Conservation (phyloP, 1,140 invertebrate species). For the Drosophila erecta region DNA sequence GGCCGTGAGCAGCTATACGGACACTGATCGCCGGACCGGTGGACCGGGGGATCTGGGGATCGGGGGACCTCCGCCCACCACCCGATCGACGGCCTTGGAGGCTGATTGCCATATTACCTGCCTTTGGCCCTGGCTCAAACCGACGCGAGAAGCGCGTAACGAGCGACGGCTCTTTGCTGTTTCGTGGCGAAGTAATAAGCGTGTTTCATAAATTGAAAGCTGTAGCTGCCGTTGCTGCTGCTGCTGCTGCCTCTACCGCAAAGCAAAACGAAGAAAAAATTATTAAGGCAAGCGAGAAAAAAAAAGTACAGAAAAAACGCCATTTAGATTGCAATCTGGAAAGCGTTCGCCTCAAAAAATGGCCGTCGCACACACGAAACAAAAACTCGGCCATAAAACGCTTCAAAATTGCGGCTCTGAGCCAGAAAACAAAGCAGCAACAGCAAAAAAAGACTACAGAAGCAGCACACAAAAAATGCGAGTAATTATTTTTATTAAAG, state of each 20-base stretch:
- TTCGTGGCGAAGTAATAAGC: slow-evolving; percentile 61
- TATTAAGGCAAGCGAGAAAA: slow-evolving; percentile 57
- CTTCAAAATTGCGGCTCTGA: slow-evolving; percentile 75
- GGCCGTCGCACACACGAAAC: slow-evolving; percentile 72
- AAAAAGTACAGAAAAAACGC: slow-evolving; percentile 52
- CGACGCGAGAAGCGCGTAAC: slow-evolving; percentile 54
- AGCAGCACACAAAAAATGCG: slow-evolving; percentile 56
- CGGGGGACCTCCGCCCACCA: slow-evolving; percentile 13
- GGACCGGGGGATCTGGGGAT: not conserved
- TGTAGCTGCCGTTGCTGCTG: slow-evolving; percentile 44
- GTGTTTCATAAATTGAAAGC: slow-evolving; percentile 82
- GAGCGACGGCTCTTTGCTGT: slow-evolving; percentile 28
- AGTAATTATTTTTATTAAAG: slow-evolving; percentile 80
- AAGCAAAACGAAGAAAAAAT: slow-evolving; percentile 51
- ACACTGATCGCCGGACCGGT: slow-evolving; percentile 43
- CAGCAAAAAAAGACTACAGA: slow-evolving; percentile 25
- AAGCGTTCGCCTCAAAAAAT: slow-evolving; percentile 70
- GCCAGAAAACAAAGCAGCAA: slow-evolving; percentile 63
- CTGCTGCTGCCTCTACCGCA: slow-evolving; percentile 1
- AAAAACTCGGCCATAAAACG: slow-evolving; percentile 74
- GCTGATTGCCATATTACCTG: slow-evolving; percentile 64
- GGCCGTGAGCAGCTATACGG: slow-evolving; percentile 49
- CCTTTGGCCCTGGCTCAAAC: slow-evolving; percentile 52
- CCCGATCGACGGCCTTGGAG: slow-evolving; percentile 59
- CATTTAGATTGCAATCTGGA: slow-evolving; percentile 80